phyloP scores from a whole-genome alignment of 2,888 invertebrate species.

The Trypoxylon attenuatum region DNA sequence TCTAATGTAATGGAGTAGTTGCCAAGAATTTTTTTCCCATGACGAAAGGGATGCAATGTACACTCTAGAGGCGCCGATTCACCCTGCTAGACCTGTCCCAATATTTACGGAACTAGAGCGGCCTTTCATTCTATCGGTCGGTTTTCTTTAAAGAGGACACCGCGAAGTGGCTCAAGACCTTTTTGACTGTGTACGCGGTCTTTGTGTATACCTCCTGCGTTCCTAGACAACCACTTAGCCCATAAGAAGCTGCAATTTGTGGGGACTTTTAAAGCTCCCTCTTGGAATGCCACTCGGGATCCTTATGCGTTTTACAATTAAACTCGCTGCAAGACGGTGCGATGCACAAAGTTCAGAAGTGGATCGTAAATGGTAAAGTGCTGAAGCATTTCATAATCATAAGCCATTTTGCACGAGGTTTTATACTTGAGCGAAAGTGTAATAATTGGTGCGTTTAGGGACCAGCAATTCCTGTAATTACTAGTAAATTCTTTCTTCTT shows the following conservation, averaged over 20 bases:
- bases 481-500: no score
- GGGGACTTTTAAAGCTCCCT: conserved; percentile 17
- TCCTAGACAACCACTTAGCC: conserved; percentile 46
- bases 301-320: no score
- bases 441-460: no score
- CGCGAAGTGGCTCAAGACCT: conserved; percentile 41
- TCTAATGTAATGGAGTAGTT: neutral
- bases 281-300: conserved; percentile 17
- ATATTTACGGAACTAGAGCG: conserved; percentile 57
- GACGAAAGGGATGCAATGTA: conserved; percentile 41
- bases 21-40: conserved; percentile 20
- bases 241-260: conserved; percentile 44
- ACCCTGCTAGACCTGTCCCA: conserved; percentile 51
- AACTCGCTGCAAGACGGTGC: neutral
- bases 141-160: conserved; percentile 38
- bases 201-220: conserved; percentile 38
- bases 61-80: conserved; percentile 22
- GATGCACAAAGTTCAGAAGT: neutral
- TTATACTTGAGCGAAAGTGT: no score
- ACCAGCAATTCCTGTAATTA: no score
- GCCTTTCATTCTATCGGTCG: conserved; percentile 32
- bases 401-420: no score
- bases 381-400: no score
- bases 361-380: neutral
- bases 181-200: conserved; percentile 51